phyloP scores from a whole-genome alignment of 2,888 invertebrate genomes.

The Zootermopsis nevadensis region DNA sequence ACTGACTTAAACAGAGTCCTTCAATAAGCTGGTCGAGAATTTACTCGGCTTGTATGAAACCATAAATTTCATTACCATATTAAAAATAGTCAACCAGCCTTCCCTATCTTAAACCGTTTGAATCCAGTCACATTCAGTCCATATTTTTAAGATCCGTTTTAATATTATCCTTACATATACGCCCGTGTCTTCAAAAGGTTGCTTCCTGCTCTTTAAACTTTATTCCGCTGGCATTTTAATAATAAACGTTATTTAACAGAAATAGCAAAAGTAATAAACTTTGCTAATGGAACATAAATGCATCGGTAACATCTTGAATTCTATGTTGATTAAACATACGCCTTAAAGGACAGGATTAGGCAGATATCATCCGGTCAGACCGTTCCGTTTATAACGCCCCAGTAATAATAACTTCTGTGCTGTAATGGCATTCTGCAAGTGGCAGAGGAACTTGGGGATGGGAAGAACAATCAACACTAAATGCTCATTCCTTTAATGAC shows the following conservation, averaged over 20 bases:
- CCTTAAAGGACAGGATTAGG: background rate
- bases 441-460: background rate
- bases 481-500: slow-evolving; percentile 1
- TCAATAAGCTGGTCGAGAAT: too few species aligned
- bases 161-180: background rate
- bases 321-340: background rate
- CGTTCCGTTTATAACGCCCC: background rate
- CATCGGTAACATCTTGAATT: background rate
- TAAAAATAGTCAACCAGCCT: background rate
- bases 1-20: too few species aligned
- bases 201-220: too few species aligned
- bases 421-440: background rate
- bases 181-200: background rate
- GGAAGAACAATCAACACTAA: slow-evolving; percentile 1
- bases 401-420: background rate
- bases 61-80: background rate
- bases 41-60: too few species aligned
- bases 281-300: background rate
- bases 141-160: background rate
- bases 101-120: background rate
- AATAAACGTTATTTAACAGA: background rate
- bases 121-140: background rate
- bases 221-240: too few species aligned
- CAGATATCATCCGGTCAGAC: background rate
- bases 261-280: background rate